These are phyloP conservation scores for Ptychadena robeensis DNA, from an alignment of 2,797 vertebrate species.

Conservation along the genomic window DNA sequence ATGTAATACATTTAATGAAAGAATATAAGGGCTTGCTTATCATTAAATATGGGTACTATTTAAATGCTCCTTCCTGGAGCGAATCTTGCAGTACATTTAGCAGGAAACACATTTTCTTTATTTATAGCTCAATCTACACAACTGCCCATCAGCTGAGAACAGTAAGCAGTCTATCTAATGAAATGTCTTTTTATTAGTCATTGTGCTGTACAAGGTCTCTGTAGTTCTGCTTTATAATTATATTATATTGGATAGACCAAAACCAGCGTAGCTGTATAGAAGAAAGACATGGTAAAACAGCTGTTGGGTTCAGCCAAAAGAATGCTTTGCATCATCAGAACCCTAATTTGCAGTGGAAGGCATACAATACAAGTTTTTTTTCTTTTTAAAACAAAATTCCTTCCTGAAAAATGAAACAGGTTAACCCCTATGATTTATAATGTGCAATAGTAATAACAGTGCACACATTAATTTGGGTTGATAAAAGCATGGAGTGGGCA, in stretches of 20 bases:
- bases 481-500: too few relatives aligned
- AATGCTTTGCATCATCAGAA: too few relatives aligned
- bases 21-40: not conserved
- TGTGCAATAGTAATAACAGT: too few relatives aligned
- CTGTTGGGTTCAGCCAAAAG: too few relatives aligned
- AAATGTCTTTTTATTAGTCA: constrained; percentile 43
- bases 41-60: not conserved
- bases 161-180: constrained; percentile 36
- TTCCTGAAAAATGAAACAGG: too few relatives aligned
- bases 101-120: constrained; percentile 38
- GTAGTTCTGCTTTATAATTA: constrained; percentile 51
- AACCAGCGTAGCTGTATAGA: constrained; percentile 31
- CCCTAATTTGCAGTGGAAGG: too few relatives aligned
- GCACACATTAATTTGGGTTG: too few relatives aligned
- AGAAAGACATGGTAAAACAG: not conserved
- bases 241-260: constrained; percentile 41
- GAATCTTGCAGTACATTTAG: constrained; percentile 5
- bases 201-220: constrained; percentile 25
- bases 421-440: too few relatives aligned
- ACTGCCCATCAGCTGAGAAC: not conserved
- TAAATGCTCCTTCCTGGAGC: not conserved
- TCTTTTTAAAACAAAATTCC: too few relatives aligned
- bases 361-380: too few relatives aligned
- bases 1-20: constrained; percentile 1
- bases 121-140: constrained; percentile 40